Base-by-base conservation (phyloP, 2,113 vertebrate species). In the Syrmaticus mikado region DNA sequence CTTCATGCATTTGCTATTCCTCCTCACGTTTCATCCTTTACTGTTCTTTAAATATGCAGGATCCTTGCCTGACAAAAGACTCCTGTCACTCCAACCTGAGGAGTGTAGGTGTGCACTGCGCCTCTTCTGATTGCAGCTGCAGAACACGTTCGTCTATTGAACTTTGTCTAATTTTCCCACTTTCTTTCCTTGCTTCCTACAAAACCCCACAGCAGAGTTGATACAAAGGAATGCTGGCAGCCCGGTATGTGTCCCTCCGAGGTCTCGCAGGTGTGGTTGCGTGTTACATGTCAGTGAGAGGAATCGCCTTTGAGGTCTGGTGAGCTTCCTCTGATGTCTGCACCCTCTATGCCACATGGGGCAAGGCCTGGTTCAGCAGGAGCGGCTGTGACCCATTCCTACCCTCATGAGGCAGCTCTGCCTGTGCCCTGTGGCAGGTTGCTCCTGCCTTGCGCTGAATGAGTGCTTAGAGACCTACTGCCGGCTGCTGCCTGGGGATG, bases 171-270 rank as follows among this genome's bases (percentile, higher is more conserved):
- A 7, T 60, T 91, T 78, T 43, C 30, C 34, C n/a, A 36, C 71
- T 74, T 40, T 84, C 38, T 68, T 61, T 28, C 74, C 77, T 43
- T n/a, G 4, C 34, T 52, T 60, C 57, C 70, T 4, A 0, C 21
- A 24, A 68, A 66, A 52, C 45, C n/a, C 46, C 57, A 52, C 57
- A 71, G 9, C 36, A 20, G 1, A 8, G 3, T 0, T 1, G 3
- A 8, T 20, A 3, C 19, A 40, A 32, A 24, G 61, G 18, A 64
- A 70, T 9, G 11, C 55, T 30, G 60, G 71, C 57, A n/a, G 2
- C 58, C 21, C 50, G 30, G 71, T 21, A 28, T 19, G 62, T 52
- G 32, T 21, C 28, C 19, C 38, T 55, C 2, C 58, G 19, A 10
- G 38, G 36, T 64, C 57, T 13, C 25, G 3, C 5, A 10, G 18